phyloP scores from a whole-genome alignment of 2,888 invertebrate genomes.

The Tipula unca region DNA sequence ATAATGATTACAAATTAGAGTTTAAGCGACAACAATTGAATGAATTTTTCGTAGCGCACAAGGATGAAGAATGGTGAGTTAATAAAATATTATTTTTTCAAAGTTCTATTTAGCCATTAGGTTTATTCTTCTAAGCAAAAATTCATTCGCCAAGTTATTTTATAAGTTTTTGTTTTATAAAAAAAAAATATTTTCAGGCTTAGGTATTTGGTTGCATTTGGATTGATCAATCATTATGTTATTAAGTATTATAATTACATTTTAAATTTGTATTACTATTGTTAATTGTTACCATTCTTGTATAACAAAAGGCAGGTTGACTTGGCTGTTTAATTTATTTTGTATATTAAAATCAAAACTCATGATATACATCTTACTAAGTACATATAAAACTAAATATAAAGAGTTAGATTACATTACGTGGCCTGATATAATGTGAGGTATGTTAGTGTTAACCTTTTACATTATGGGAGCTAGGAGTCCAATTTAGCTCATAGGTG shows the following conservation, averaged over 20 bases:
- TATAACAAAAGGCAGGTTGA: not conserved
- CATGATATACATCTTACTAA: not conserved
- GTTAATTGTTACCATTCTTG: not conserved
- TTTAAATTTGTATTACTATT: not conserved
- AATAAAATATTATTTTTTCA: not conserved
- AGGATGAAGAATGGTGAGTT: constrained; percentile 98
- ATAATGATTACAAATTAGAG: constrained; percentile 97
- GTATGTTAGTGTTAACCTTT: too few relatives aligned
- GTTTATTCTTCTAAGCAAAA: not conserved
- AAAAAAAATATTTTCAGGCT: constrained; percentile 16
- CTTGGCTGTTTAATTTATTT: not conserved
- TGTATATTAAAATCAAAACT: not conserved
- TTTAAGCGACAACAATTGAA: constrained; percentile 93
- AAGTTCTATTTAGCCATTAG: not conserved
- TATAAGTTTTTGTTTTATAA: not conserved
- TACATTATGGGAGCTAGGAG: too few relatives aligned
- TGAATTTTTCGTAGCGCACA: constrained; percentile 97
- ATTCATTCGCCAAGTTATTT: not conserved
- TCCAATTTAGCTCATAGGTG: too few relatives aligned
- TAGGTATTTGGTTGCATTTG: constrained; percentile 16
- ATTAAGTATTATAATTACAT: not conserved
- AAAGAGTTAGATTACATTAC: not conserved
- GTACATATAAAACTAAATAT: not conserved
- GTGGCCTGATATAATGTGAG: too few relatives aligned
- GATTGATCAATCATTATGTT: constrained; percentile 15